phyloP scores from a whole-genome alignment of 2,113 vertebrate species.

The Phalacrocorax pelagicus region DNA sequence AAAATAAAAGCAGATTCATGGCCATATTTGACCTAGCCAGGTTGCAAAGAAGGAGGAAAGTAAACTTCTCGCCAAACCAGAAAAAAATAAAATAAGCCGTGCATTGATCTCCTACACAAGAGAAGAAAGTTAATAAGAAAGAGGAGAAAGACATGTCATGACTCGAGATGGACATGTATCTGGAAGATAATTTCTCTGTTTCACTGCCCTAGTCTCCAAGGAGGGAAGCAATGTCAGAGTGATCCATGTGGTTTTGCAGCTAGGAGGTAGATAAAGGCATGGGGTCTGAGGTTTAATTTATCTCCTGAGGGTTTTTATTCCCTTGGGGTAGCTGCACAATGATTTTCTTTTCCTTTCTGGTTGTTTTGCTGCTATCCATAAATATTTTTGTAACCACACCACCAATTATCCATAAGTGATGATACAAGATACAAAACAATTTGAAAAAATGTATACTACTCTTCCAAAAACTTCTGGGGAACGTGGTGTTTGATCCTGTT shows the following conservation, averaged over 20 bases:
- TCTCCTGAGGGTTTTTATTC: not conserved
- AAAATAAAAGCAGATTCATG: not conserved
- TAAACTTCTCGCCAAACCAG: not conserved
- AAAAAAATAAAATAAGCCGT: not conserved
- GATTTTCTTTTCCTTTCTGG: not conserved
- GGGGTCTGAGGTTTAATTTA: not conserved
- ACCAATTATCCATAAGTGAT: accelerated
- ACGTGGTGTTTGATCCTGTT: not conserved
- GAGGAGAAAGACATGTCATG: not conserved
- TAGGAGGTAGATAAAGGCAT: not conserved
- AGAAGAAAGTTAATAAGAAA: not conserved
- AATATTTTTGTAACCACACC: not conserved
- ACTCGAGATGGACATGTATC: not conserved
- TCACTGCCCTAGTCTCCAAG: not conserved
- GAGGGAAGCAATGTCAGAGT: not conserved
- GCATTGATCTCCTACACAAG: not conserved
- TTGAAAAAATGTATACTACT: not conserved
- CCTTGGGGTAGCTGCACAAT: not conserved
- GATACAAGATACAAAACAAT: not conserved
- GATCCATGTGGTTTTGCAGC: not conserved
- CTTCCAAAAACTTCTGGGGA: not conserved
- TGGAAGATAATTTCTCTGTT: not conserved
- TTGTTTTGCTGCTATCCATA: not conserved
- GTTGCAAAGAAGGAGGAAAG: not conserved
- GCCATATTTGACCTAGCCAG: not conserved